Percentiles rank a stretch among this genome's conserved stretches.
phyloP scores from a whole-genome alignment of 2,888 invertebrate species.

The Hyposoter didymator region DNA sequence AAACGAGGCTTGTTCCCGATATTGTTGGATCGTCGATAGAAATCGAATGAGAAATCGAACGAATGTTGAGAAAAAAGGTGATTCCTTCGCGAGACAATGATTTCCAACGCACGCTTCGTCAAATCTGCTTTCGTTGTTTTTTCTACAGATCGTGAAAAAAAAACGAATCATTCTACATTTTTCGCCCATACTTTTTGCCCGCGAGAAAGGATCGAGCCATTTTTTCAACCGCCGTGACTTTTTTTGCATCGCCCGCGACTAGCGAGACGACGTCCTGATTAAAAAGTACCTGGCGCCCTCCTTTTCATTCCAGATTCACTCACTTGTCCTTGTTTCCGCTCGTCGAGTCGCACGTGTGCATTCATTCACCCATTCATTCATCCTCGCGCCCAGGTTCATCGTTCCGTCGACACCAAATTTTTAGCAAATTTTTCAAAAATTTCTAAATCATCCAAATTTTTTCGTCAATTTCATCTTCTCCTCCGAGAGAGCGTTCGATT shows the following conservation, averaged over 20 bases:
- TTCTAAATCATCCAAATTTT: too few species aligned
- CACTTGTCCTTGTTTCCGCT: conserved; percentile 53
- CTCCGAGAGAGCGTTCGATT: too few species aligned
- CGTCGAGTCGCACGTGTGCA: conserved; percentile 46
- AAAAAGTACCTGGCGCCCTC: conserved; percentile 62
- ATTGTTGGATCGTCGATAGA: not conserved
- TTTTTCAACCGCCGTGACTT: not conserved
- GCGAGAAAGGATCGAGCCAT: not conserved
- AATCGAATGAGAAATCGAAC: conserved; percentile 31
- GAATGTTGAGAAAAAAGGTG: not conserved
- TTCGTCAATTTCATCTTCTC: too few species aligned
- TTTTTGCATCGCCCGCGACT: conserved; percentile 43
- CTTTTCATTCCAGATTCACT: conserved; percentile 68
- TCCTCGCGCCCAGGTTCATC: not conserved
- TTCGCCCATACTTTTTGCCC: conserved; percentile 1
- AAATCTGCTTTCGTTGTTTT: conserved; percentile 15
- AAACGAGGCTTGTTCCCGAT: conserved; percentile 12
- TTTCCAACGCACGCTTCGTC: conserved; percentile 32
- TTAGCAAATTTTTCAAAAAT: not conserved
- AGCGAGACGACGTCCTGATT: conserved; percentile 61
- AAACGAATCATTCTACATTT: conserved; percentile 7
- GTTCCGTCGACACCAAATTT: not conserved
- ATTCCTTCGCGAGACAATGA: not conserved
- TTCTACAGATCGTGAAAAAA: not conserved
- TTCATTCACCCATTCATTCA: not conserved